Evolutionary conservation across 1,140 invertebrate species (phyloP).

Genomic region (Ruditapes philippinarum): DNA sequence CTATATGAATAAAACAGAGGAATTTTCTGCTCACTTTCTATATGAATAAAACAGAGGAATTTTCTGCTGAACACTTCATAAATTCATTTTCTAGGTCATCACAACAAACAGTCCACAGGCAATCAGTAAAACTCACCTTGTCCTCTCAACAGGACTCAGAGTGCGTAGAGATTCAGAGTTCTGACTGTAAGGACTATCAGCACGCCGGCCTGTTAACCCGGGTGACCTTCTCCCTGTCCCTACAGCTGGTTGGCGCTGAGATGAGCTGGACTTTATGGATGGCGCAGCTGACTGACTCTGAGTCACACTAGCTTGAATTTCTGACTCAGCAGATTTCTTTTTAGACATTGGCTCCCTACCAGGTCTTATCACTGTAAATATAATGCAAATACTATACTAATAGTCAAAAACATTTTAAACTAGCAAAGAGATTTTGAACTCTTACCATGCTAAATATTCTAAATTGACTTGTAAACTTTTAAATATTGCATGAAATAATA

Average conservation of each 20-base stretch:
- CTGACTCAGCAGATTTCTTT: slow-evolving; percentile 35
- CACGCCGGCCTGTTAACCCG: not conserved
- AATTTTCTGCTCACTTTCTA: no score
- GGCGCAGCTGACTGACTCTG: not conserved
- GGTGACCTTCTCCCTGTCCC: not conserved
- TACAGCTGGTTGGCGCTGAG: not conserved
- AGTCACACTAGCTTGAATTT: not conserved
- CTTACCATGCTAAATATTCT: no score
- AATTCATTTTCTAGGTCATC: no score
- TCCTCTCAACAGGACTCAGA: slow-evolving; percentile 40
- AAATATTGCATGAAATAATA: no score
- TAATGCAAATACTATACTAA: not conserved
- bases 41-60: no score
- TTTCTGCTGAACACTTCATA: no score
- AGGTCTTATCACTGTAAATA: slow-evolving; percentile 52
- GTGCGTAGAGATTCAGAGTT: slow-evolving; percentile 39
- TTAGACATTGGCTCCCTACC: slow-evolving; percentile 64
- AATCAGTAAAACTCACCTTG: slow-evolving; percentile 16
- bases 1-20: no score
- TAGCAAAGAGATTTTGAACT: no score
- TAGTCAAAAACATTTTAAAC: not conserved
- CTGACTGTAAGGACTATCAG: slow-evolving; percentile 39
- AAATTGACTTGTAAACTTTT: no score
- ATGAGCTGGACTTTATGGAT: not conserved
- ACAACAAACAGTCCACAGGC: no score